Percentiles rank a stretch among this genome's conserved stretches.
These are phyloP conservation scores for Pedetes capensis DNA, from an alignment of 2,113 vertebrate species.

Conservation along the genomic window DNA sequence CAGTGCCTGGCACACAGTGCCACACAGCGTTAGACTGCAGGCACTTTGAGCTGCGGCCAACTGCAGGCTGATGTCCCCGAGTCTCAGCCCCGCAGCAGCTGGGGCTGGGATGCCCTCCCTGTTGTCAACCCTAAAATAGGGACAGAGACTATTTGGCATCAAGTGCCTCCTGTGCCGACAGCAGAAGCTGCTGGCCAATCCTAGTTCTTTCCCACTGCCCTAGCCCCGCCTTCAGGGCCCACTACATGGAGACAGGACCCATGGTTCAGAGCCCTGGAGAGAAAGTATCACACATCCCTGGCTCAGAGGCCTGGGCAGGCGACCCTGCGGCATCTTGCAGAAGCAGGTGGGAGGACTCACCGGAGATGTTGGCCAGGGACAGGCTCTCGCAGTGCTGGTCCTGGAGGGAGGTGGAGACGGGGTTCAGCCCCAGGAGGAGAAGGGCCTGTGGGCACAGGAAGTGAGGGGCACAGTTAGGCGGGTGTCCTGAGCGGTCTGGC, in stretches of 20 bases:
- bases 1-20: not conserved
- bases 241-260: rapidly evolving
- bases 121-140: not conserved
- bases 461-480: not conserved
- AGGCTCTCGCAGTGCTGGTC: slow-evolving; percentile 83
- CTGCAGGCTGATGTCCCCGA: not conserved
- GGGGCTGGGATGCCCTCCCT: not conserved
- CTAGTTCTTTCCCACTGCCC: not conserved
- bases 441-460: slow-evolving; percentile 64
- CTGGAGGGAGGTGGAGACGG: slow-evolving; percentile 70
- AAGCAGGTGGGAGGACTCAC: slow-evolving; percentile 68
- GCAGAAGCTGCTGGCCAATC: not conserved
- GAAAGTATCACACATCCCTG: not conserved
- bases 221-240: not conserved
- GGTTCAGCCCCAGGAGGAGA: slow-evolving; percentile 77
- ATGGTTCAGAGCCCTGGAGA: not conserved
- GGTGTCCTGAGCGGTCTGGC: not conserved
- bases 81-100: not conserved
- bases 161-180: not conserved
- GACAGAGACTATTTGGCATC: not conserved
- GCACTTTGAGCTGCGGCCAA: not conserved
- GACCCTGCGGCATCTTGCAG: not conserved
- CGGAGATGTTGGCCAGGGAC: slow-evolving; percentile 68
- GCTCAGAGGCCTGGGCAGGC: too few species aligned
- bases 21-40: rapidly evolving